phyloP scores from a whole-genome alignment of 2,113 vertebrate species.

The Perca schrenkii region DNA sequence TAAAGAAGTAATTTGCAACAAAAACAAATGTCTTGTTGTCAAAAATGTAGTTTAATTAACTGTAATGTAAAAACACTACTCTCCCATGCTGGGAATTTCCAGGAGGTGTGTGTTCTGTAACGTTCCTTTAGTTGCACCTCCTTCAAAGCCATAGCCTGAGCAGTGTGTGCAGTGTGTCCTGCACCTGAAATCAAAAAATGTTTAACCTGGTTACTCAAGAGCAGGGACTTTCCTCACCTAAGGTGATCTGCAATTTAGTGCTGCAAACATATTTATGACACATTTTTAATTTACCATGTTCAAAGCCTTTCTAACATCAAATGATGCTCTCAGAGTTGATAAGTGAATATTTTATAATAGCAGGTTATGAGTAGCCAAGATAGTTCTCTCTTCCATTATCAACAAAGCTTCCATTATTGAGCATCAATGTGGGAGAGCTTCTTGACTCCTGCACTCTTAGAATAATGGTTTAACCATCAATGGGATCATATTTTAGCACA shows the following conservation, averaged over 20 bases:
- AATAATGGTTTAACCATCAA: conserved; percentile 46
- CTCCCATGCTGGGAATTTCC: conserved; percentile 53
- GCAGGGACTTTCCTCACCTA: conserved; percentile 74
- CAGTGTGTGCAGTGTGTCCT: conserved; percentile 43
- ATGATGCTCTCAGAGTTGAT: conserved; percentile 13
- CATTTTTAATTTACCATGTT: conserved; percentile 64
- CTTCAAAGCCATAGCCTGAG: conserved; percentile 20
- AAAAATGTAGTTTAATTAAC: conserved; percentile 1
- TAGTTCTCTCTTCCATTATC: neutral
- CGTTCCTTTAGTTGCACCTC: conserved; percentile 17
- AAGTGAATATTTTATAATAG: conserved; percentile 35
- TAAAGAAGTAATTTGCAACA: neutral
- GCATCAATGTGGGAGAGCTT: conserved; percentile 30
- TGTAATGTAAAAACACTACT: neutral
- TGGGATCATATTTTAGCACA: conserved; percentile 53
- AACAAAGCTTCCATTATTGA: conserved; percentile 7
- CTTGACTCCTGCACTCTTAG: neutral
- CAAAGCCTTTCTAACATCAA: conserved; percentile 55
- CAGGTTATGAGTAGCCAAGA: conserved; percentile 18
- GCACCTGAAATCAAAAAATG: conserved; percentile 57
- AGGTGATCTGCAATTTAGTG: conserved; percentile 51
- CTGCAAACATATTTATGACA: conserved; percentile 17
- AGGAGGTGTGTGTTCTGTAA: conserved; percentile 10
- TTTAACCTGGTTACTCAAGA: conserved; percentile 43
- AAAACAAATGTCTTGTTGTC: neutral